These are phyloP conservation scores for Actenoides hombroni DNA, from an alignment of 2,113 vertebrate genomes.

Conservation along the genomic window DNA sequence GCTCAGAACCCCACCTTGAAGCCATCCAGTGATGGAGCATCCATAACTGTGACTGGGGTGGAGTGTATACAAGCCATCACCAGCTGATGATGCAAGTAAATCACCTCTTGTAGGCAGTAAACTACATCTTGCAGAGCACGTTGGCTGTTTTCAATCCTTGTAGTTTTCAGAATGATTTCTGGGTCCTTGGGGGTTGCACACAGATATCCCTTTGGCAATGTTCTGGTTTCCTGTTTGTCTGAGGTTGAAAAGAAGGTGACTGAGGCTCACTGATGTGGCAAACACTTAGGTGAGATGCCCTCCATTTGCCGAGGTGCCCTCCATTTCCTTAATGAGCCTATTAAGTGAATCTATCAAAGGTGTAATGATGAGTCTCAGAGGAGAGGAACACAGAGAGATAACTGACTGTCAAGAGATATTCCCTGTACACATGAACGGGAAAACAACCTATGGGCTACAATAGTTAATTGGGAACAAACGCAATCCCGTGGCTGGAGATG, in stretches of 20 bases:
- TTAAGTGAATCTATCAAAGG: neutral
- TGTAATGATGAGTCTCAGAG: neutral
- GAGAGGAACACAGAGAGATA: neutral
- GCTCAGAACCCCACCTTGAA: too few species aligned
- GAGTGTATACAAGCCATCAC: neutral
- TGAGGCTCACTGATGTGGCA: neutral
- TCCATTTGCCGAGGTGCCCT: neutral
- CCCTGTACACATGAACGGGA: neutral
- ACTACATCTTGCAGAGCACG: accelerated
- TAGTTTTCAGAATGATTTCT: neutral
- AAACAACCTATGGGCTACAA: neutral
- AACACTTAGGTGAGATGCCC: neutral
- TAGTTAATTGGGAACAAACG: neutral
- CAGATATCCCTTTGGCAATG: neutral
- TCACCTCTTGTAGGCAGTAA: accelerated
- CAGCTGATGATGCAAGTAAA: neutral
- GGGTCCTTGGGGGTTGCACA: neutral
- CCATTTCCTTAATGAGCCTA: constrained; percentile 23
- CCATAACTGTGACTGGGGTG: too few species aligned
- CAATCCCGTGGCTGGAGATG: neutral
- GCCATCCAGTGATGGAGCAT: too few species aligned
- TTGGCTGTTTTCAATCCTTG: neutral
- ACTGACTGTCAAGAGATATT: neutral
- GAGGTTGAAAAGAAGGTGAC: neutral
- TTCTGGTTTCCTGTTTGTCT: neutral